Percentiles rank a stretch among this genome's conserved stretches.
These are phyloP conservation scores for Tapera naevia DNA, from an alignment of 2,797 vertebrate species.

Conservation along the genomic window DNA sequence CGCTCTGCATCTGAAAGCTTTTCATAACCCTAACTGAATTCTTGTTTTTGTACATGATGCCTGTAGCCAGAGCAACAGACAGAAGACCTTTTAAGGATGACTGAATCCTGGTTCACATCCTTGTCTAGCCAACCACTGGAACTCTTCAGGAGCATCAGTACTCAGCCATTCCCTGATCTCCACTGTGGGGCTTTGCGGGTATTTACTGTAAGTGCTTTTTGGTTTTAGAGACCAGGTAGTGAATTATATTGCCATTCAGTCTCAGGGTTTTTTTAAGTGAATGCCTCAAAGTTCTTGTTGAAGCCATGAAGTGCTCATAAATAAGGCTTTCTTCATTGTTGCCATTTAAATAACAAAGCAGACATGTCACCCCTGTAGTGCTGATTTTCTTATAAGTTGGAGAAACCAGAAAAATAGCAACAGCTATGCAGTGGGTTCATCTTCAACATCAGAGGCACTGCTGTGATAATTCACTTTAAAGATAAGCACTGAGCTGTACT, in stretches of 20 bases:
- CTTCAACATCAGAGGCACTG: not conserved
- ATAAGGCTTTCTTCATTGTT: not conserved
- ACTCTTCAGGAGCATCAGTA: conserved; percentile 88
- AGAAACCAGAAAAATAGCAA: rapidly evolving
- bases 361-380: not conserved
- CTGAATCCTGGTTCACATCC: conserved; percentile 89
- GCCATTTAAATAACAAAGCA: not conserved
- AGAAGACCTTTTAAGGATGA: conserved; percentile 90
- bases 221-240: not conserved
- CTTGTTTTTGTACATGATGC: not conserved
- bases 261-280: not conserved
- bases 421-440: not conserved
- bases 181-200: conserved; percentile 87
- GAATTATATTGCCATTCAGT: not conserved
- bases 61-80: conserved; percentile 90
- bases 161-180: conserved; percentile 93
- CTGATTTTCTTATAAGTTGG: not conserved
- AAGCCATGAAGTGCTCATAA: not conserved
- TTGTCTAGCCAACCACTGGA: conserved; percentile 87
- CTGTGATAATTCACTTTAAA: not conserved
- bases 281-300: not conserved
- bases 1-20: not conserved
- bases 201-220: conserved; percentile 84
- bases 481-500: not conserved
- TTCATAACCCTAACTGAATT: not conserved